Evolutionary conservation across 1,140 invertebrate species (phyloP), one percentile per base, ranked within the genome.

Genomic region (Orius insidiosus): DNA sequence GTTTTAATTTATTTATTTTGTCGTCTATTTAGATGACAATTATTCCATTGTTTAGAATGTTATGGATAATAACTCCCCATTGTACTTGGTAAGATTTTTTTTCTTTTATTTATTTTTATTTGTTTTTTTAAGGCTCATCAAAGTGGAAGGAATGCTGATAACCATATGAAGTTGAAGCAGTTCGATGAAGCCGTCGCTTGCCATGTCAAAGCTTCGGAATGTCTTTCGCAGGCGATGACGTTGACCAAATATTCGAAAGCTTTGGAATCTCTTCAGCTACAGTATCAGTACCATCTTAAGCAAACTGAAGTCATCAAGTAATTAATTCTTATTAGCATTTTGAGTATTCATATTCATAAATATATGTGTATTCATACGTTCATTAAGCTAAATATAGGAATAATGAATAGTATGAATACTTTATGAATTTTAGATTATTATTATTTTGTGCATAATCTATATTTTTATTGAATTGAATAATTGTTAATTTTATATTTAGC

Each of bases 171-270:
- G 34, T 64, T 68, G 53, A 65, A 70, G 52, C 63, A 67, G 51
- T 77, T 70, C 50, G 66, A 73, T 44, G 74, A 76, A 54, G 72
- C 75, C 2, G 69, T 75, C 47, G 63, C 69, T 44, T 75, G 74
- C 52, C 74, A 78, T 52, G 64, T 74, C 54, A 65, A 65, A 55
- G 71, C 74, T 9, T 67, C 69, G 3, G 66, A 69, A 56, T 55
- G 73, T 16, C 54, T 78, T 2, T 51, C 65, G 4, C 65, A 75
- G 44, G 70, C 71, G 13, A 65, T 67, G 60, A 68, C 63, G 47
- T 65, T 60, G 3, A 71, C 68, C 2, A 61, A 61, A 14, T 66
- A 66, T 32, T 56, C 63, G 3, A 60, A 63, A 55, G 66, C 62
- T 13, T 53, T 74, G 30, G 72, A 76, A 59, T 76, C 75, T 3